Evolutionary conservation across 2,113 vertebrate genomes (phyloP), one percentile per base, ranked within the genome.

Genomic region (Microtus pennsylvanicus): DNA sequence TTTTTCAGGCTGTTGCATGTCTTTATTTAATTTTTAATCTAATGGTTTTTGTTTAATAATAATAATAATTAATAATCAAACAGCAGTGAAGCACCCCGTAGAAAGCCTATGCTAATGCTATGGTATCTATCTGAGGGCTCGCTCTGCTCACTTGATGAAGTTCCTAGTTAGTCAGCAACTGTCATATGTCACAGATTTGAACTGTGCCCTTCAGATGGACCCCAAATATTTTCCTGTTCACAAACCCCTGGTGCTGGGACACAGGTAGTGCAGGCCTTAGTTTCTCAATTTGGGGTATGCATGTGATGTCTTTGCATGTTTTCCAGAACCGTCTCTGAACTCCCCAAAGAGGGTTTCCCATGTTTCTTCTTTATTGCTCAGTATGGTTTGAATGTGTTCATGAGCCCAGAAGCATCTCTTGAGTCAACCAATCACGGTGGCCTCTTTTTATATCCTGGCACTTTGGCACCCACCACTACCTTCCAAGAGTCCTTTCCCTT

Each of bases 1-100:
- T 94, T 90, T 80, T 94, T 86, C 55, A 94, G 70, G 76, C 76
- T 92, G 24, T 80, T 72, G 52, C 50, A 19, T 50, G 38, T 30
- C 42, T 35, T 67, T 47, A 67, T 69, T 77, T 67, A 80, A 30
- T 35, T 45, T 74, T 35, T 3, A 45, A n/a, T 11, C 6, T 65
- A 69, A 70, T 26, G 2, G 33, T 86, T 95, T 74, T 86, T 87
- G 50, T 65, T n/a, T 55, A 50, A 78, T 33, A 80, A 80, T 19
- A 58, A 65, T 65, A 30, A 65, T 65, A 30, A 65, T 30, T 28
- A 65, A 65, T 14, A 83, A 58, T 14, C 42, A 58, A 38, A 45
- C 38, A 9, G 63, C 70, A 93, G 65, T 69, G 81, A 91, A 89
- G 50, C 16, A 83, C 11, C 47, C 19, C 19, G 12, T 0, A 42